Conservation (phyloP, 1,140 invertebrate species). For the Hetaerina americana region DNA sequence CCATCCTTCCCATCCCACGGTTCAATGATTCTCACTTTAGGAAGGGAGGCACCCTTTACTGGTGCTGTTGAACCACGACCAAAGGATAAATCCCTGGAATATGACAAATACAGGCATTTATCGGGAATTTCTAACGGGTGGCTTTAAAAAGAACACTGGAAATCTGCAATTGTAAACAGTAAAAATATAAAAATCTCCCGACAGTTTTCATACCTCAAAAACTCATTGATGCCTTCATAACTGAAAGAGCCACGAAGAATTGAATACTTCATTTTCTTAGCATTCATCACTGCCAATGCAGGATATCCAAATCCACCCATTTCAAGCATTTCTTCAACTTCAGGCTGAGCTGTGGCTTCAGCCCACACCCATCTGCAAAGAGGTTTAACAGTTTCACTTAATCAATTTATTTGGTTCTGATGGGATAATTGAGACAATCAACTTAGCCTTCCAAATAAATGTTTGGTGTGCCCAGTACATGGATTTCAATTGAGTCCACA, state of each 20-base stretch:
- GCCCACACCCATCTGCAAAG: constrained; percentile 80
- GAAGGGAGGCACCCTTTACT: constrained; percentile 72
- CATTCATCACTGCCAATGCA: constrained; percentile 91
- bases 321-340: constrained; percentile 78
- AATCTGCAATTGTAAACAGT: neutral
- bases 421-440: too few species aligned
- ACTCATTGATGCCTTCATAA: constrained; percentile 86
- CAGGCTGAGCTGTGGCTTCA: constrained; percentile 72
- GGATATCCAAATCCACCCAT: constrained; percentile 88
- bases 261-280: constrained; percentile 95
- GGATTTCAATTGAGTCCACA: too few species aligned
- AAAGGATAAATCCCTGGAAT: constrained; percentile 77
- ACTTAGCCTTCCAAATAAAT: too few species aligned
- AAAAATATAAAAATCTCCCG: neutral
- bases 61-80: constrained; percentile 87
- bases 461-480: too few species aligned
- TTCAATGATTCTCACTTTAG: constrained; percentile 54
- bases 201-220: constrained; percentile 50
- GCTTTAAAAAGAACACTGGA: neutral
- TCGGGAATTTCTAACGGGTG: too few species aligned
- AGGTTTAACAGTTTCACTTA: constrained; percentile 11
- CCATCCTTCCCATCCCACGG: constrained; percentile 97
- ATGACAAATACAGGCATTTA: constrained; percentile 12
- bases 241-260: constrained; percentile 89
- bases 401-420: constrained; percentile 3